Base-by-base conservation (phyloP, 2,888 invertebrate species). In the Acronicta aceris region DNA sequence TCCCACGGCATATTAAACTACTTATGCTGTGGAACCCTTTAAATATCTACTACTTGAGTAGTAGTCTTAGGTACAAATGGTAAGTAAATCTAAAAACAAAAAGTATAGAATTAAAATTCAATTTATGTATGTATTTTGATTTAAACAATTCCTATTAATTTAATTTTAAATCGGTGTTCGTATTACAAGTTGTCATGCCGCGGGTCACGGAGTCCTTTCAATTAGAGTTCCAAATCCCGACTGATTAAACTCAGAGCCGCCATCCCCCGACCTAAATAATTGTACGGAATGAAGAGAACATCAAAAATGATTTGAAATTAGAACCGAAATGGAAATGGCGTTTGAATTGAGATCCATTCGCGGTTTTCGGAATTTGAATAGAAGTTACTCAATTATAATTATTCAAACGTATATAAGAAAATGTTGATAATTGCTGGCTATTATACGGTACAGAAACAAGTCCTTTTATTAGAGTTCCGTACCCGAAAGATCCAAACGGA, bases 171-270 rank as follows among this genome's bases (percentile, higher is more conserved):
- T 65, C 60, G 63, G 71, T 78, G 78, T 78, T 79, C 65, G 70
- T 76, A 74, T 77, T 77, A n/a, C 59, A 65, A n/a, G n/a, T 76
- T 76, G 63, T 65, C 65, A 48, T 54, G 64, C 61, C 62, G 55
- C 55, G 67, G 68, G 65, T 75, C 64, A 49, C 59, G 10, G 56
- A 74, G 74, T 75, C 81, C 82, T 79, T 80, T 81, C 81, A 80
- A 81, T 81, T 81, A 81, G 81, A 71, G 66, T 74, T 63, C 65
- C 67, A 76, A 81, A 81, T 81, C 82, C 82, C 72, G 59, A 46
- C 79, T 81, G 82, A 81, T 81, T 81, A 79, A 74, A 77, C 59
- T 59, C 53, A 74, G 64, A 73, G 73, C 76, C 70, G 74, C 71
- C 65, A 71, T 76, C 61, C 74, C 52, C 58, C 59, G 41, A 53